Evolutionary conservation across 2,113 vertebrate species (phyloP).

Genomic region (Athene noctua): DNA sequence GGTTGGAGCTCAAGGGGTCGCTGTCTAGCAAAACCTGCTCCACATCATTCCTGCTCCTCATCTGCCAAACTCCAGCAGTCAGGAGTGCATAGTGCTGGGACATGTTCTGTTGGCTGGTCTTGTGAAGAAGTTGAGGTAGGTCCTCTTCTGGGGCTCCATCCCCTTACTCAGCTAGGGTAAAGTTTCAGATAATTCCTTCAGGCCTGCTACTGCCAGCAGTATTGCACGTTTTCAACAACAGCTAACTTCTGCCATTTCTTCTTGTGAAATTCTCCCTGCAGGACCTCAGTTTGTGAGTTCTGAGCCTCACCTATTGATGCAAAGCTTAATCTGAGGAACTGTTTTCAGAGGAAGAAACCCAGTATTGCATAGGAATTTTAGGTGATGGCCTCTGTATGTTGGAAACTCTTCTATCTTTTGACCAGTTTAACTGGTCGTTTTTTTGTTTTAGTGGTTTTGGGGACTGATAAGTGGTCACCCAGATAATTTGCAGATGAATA

Average conservation of each 20-base stretch:
- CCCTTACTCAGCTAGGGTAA: neutral
- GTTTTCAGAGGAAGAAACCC: neutral
- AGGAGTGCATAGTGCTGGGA: neutral
- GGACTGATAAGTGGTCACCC: neutral
- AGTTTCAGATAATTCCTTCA: neutral
- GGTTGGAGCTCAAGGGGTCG: neutral
- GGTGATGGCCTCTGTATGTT: neutral
- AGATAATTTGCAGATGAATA: neutral
- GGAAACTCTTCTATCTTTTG: neutral
- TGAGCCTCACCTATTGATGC: neutral
- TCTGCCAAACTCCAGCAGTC: neutral
- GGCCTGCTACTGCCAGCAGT: neutral
- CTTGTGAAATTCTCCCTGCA: neutral
- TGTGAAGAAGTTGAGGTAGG: neutral
- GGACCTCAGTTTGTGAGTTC: neutral
- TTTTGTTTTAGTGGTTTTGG: neutral
- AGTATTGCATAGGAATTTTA: neutral
- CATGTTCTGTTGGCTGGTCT: neutral
- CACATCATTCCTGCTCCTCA: neutral
- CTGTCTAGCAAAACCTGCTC: neutral
- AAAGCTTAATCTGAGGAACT: neutral
- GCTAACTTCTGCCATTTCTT: neutral
- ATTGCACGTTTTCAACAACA: neutral
- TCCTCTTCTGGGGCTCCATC: neutral
- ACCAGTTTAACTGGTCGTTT: neutral